Evolutionary conservation across 2,888 invertebrate species (phyloP), one percentile per base, ranked within the genome.

Genomic region (Eremobia ochroleuca): DNA sequence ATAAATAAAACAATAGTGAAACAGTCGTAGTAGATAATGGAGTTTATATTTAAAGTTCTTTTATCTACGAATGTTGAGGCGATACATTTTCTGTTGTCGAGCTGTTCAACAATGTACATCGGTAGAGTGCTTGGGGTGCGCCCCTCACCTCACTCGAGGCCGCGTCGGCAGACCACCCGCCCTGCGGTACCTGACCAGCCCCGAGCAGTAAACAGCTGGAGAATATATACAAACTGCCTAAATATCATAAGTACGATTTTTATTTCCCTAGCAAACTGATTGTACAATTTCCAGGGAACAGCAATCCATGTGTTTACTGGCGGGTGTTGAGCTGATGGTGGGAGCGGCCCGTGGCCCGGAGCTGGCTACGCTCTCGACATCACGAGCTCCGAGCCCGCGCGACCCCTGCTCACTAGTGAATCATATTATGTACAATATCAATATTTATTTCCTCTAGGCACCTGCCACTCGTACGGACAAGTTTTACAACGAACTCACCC

Each of bases 21-120:
- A 93, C 93, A 92, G 92, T 93, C 93, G 92, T 91, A 92, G 93
- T 92, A 92, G 90, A 92, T 92, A 90, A 89, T 92, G 93, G 92
- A 93, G 92, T 93, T 93, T 92, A 92, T 92, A 87, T 89, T 87
- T 81, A 80, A 86, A 88, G 84, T 86, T 89, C 71, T 85, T 86
- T 81, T 78, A 82, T 78, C 69, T 84, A 83, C 79, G 73, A 79
- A 76, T 71, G 73, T 72, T 77, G 74, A 73, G 78, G 73, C 73
- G 80, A 76, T 71, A 86, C 79, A 83, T 65, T 9, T 43, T 55
- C 4, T 21, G 34, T 43, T 28, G 52, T 11, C 58, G 49, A 68
- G 49, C 21, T 13, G 25, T 25, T 31, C 43, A 2, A 37, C 31
- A 46, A 67, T n/a, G 68, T 58, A n/a, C 21, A n/a, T 68, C 0